Conservation (phyloP, 1,140 invertebrate genomes). For the Melanaphis sacchari region DNA sequence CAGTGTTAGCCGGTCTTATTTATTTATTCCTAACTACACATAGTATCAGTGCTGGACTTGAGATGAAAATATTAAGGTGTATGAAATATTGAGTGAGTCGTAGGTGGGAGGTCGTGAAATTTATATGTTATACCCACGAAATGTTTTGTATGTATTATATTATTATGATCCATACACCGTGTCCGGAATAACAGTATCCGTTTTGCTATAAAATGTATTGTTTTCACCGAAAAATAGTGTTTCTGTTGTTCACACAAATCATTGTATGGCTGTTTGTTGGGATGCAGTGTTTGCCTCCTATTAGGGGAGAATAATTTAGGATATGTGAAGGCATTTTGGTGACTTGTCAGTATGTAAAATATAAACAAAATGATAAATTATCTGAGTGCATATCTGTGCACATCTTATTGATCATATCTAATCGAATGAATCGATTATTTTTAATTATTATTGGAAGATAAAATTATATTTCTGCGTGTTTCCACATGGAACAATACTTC, state of each 20-base stretch:
- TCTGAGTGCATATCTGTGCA: not conserved
- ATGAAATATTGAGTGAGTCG: not conserved
- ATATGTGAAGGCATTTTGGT: not conserved
- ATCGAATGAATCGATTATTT: not conserved
- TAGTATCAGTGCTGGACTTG: not conserved
- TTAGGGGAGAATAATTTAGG: no score
- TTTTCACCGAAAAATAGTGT: not conserved
- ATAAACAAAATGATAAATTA: not conserved
- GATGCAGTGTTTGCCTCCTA: no score
- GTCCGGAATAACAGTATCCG: not conserved
- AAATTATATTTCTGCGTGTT: no score
- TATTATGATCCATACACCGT: not conserved
- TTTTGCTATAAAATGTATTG: not conserved
- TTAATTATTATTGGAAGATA: no score
- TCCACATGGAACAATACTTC: no score
- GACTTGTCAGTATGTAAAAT: not conserved
- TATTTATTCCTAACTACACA: not conserved
- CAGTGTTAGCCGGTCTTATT: not conserved
- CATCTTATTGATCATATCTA: no score
- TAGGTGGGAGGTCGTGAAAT: not conserved
- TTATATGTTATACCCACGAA: constrained; percentile 29
- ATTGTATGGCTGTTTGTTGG: no score
- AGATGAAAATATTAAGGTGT: constrained; percentile 24
- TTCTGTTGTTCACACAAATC: no score
- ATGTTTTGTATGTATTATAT: not conserved